Base-by-base conservation (phyloP, 1,140 invertebrate genomes). In the Diprion similis region DNA sequence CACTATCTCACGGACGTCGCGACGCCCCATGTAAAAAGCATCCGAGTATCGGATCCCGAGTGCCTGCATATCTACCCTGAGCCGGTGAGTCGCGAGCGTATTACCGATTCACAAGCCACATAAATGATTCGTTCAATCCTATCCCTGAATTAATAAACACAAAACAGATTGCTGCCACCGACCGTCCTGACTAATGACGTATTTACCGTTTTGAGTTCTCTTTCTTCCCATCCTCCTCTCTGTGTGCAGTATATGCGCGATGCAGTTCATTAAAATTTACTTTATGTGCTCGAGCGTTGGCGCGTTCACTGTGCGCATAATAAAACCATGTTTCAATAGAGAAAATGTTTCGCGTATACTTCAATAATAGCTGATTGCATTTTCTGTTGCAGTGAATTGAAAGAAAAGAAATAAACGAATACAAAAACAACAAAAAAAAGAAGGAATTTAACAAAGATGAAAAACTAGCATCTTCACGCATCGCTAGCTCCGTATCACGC, bases 221-320 rank as follows among this genome's bases (percentile, higher is more conserved):
- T 37, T 24, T 24, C 45, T 10, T 7, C 64, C 71, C 11, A 15
- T 4, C 3, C 15, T 24, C 37, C 15, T 10, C 11, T 46, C 24
- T n/a, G 8, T 17, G 37, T 10, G 15, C 48, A 17, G 8, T 66
- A 67, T 67, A 77, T 75, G 72, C 82, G 78, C 77, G 79, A 74
- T 78, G 71, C 76, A 78, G 79, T 85, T 87, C 85, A 85, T 87
- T 87, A 87, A 87, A 86, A 86, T 87, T 87, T 85, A 81, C 82
- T 80, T 85, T 86, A 83, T 83, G 82, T 83, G 79, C 80, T 37
- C 78, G 75, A 79, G 78, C 81, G 79, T 85, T 83, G 81, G 82
- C 75, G 80, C 79, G 83, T 85, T 85, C 84, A 86, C 73, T 76
- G 76, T 67, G 73, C 75, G 76, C 77, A 83, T 84, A 85, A 86